Evolutionary conservation across 1,140 invertebrate genomes (phyloP), one percentile per base, ranked within the genome.

Genomic region (Mylabris phalerata): DNA sequence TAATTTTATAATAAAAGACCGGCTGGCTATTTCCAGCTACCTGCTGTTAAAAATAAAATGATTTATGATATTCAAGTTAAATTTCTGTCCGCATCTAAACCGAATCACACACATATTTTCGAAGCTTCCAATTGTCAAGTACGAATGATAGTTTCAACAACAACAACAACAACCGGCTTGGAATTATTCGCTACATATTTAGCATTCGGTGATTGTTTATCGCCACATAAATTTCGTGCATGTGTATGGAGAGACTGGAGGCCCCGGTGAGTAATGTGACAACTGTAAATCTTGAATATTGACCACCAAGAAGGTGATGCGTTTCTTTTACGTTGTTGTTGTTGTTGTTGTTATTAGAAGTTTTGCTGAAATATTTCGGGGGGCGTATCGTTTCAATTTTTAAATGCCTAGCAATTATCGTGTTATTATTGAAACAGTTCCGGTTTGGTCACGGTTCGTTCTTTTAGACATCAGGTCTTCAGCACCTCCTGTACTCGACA

Each of bases 201-300:
- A 60, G 50, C 58, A 55, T 60, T 59, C 50, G 47, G 44, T 44
- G 25, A 51, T 60, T 54, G 55, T 60, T 60, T 60, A 60, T 60
- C 47, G 58, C 58, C 19, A 42, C 50, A 60, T 60, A 60, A 60
- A 60, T 60, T 55, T 32, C 7, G 7, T 7, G 4, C 4, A 32
- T 7, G 32, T 32, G 7, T 25, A 60, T 27, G 45, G 46, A 45
- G 26, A 24, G 44, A 38, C 50, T 13, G 51, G 50, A 41, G 19
- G 49, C 42, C 58, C 58, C 50, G 58, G 39, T 52, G 59, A 48
- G 59, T 61, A 61, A 61, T 61, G 49, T 61, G 59, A 61, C 59
- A 61, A 61, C 59, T 39, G 52, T 61, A 61, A 61, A 61, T 61
- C 59, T 61, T 61, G 32, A 49, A 61, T 61, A 61, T 61, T 46